Conservation (phyloP, 2,888 invertebrate genomes). For the Eubasilissa splendida region DNA sequence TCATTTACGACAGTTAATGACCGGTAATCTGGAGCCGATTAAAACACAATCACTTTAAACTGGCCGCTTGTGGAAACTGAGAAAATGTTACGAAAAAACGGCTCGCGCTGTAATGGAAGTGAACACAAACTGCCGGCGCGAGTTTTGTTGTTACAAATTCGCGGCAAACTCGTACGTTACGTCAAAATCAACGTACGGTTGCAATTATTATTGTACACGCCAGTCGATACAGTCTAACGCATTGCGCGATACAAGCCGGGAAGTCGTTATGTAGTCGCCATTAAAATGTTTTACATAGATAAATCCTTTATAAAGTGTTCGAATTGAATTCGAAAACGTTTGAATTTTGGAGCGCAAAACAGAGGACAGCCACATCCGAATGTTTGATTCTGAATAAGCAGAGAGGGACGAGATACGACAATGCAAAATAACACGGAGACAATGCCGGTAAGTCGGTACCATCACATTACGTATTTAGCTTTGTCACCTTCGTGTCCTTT, state of each 20-base stretch:
- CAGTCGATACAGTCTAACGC: background rate
- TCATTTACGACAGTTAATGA: background rate
- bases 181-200: constrained; percentile 12
- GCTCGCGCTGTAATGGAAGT: constrained; percentile 29
- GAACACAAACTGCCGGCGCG: constrained; percentile 31
- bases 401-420: background rate
- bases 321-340: constrained; percentile 1
- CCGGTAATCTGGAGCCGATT: constrained; percentile 6
- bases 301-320: constrained; percentile 41
- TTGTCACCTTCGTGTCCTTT: constrained; percentile 47
- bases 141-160: constrained; percentile 34
- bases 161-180: constrained; percentile 19
- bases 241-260: too few relatives aligned
- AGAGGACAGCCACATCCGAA: constrained; percentile 28
- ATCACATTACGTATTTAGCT: constrained; percentile 34
- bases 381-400: constrained; percentile 29
- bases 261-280: too few relatives aligned
- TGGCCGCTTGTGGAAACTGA: constrained; percentile 43
- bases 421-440: constrained; percentile 16
- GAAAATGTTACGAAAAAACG: constrained; percentile 30
- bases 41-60: constrained; percentile 43
- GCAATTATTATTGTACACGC: constrained; percentile 10
- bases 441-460: constrained; percentile 16
- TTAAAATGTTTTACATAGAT: background rate
- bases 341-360: constrained; percentile 4